Conservation (phyloP, 2,797 vertebrate genomes). For the Pampus argenteus region DNA sequence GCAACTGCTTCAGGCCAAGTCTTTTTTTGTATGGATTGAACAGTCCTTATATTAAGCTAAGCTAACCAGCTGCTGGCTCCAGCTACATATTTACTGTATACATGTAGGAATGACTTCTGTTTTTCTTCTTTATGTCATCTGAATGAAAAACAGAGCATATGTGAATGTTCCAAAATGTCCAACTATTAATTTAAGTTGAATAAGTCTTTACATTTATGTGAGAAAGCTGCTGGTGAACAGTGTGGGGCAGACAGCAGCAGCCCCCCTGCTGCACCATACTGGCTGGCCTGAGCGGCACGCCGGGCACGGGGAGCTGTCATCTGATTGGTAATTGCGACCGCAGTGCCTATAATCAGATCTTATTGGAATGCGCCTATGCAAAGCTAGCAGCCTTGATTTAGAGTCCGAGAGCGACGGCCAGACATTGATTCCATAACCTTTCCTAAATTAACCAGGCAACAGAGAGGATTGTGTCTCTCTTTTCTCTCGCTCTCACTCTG, state of each 20-base stretch:
- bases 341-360: conserved; percentile 55
- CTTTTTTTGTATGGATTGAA: background rate
- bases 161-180: too few relatives aligned
- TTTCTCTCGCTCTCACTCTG: conserved; percentile 13
- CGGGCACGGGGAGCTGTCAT: conserved; percentile 42
- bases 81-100: too few relatives aligned
- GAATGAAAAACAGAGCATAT: too few relatives aligned
- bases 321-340: conserved; percentile 60
- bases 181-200: background rate
- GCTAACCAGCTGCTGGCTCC: too few relatives aligned
- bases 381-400: conserved; percentile 37
- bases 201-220: background rate
- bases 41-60: too few relatives aligned
- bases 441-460: conserved; percentile 47
- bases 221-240: background rate
- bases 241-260: conserved; percentile 1
- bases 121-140: too few relatives aligned
- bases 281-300: conserved; percentile 25
- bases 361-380: conserved; percentile 52
- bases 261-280: background rate
- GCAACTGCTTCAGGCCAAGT: background rate
- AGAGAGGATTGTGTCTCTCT: conserved; percentile 32
- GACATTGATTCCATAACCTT: conserved; percentile 48
- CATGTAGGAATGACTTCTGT: too few relatives aligned
- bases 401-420: conserved; percentile 23